These are phyloP conservation scores for Pheosia gnoma DNA, from an alignment of 2,888 invertebrate genomes.

Conservation along the genomic window DNA sequence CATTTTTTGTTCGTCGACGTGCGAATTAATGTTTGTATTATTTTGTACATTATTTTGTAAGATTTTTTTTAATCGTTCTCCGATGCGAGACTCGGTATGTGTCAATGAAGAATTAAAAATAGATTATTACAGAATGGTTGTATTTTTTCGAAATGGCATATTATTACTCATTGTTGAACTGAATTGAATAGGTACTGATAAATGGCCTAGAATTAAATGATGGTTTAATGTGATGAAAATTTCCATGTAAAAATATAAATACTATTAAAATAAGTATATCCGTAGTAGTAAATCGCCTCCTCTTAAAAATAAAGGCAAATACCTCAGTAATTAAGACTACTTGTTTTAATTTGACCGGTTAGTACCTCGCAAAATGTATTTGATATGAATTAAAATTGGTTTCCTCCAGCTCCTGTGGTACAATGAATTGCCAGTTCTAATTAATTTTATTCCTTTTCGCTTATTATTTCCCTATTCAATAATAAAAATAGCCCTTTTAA, in stretches of 20 bases:
- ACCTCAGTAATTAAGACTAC: constrained; percentile 76
- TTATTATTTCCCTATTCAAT: no score
- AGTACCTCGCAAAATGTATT: constrained; percentile 25
- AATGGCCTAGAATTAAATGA: constrained; percentile 78
- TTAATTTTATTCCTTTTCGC: no score
- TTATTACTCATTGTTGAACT: constrained; percentile 75
- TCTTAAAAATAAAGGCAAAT: constrained; percentile 81
- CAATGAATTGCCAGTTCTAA: no score
- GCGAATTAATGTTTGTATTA: constrained; percentile 80
- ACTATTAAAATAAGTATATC: constrained; percentile 80
- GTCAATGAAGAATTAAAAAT: constrained; percentile 67
- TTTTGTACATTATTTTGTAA: constrained; percentile 84
- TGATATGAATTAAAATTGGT: constrained; percentile 25
- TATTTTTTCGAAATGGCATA: constrained; percentile 79
- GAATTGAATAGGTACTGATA: constrained; percentile 70
- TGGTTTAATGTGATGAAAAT: constrained; percentile 81
- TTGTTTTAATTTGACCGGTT: constrained; percentile 66
- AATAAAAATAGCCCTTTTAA: no score
- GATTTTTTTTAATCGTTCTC: constrained; percentile 72
- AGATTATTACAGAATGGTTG: constrained; percentile 76
- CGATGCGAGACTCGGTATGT: constrained; percentile 57
- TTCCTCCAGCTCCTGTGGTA: constrained; percentile 8
- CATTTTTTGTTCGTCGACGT: constrained; percentile 64
- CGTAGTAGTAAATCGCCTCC: constrained; percentile 82
- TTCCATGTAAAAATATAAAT: constrained; percentile 84